Percentiles rank a stretch among this genome's conserved stretches.
Evolutionary conservation across 2,888 invertebrate genomes (phyloP).

Genomic region (Leucophora obtusa): DNA sequence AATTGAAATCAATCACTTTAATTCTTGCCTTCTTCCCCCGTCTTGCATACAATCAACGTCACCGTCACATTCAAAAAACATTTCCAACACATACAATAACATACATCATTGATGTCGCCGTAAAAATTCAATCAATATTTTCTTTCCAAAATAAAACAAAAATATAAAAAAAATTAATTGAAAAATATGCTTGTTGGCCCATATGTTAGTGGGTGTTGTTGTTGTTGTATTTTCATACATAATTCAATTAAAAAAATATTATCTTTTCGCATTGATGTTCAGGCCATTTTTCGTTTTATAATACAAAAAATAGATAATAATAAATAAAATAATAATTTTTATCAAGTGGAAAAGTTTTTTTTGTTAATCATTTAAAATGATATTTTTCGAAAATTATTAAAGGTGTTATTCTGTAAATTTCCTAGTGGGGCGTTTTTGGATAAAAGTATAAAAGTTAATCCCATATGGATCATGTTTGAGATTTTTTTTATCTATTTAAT

Average conservation of each 20-base stretch:
- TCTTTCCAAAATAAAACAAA: slow-evolving; percentile 1
- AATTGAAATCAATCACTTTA: slow-evolving; percentile 61
- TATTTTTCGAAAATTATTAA: too few species aligned
- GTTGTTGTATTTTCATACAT: slow-evolving; percentile 27
- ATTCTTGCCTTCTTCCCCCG: slow-evolving; percentile 18
- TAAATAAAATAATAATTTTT: too few species aligned
- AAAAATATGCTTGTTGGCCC: slow-evolving; percentile 40
- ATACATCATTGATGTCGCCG: slow-evolving; percentile 45
- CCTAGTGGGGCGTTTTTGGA: too few species aligned
- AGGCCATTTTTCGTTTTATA: not conserved
- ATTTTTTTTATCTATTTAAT: too few species aligned
- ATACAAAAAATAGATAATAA: too few species aligned
- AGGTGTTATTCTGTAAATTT: too few species aligned
- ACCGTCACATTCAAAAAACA: slow-evolving; percentile 18
- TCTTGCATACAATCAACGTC: slow-evolving; percentile 1
- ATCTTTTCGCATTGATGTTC: slow-evolving; percentile 8
- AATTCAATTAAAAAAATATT: slow-evolving; percentile 57
- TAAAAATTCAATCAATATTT: slow-evolving; percentile 58
- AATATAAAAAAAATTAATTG: slow-evolving; percentile 54
- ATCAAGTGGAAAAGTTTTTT: too few species aligned
- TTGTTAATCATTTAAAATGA: too few species aligned
- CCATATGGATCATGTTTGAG: too few species aligned
- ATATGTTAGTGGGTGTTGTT: slow-evolving; percentile 25
- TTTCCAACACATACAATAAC: slow-evolving; percentile 7
- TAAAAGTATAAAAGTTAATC: too few species aligned